A percentile compares a stretch with the other conserved stretches of the same genome.
Evolutionary conservation across 2,113 vertebrate species (phyloP).

Genomic region (Osmerus mordax): DNA sequence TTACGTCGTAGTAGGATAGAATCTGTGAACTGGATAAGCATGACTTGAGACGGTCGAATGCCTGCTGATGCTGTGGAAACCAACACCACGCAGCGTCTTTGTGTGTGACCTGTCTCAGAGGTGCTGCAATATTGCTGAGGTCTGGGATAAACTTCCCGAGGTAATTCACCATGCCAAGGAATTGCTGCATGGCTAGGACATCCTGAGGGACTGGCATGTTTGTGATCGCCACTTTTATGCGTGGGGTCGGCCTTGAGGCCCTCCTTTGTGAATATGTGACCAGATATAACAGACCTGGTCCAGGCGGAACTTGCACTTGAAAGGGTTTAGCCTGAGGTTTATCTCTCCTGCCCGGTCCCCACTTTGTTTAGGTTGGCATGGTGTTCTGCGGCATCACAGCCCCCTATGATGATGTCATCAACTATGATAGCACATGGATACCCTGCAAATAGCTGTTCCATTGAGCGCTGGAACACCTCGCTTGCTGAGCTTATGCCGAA

Average conservation of each 20-base stretch:
- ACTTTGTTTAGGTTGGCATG: neutral
- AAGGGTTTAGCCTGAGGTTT: neutral
- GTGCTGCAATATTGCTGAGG: neutral
- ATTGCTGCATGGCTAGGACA: conserved; percentile 13
- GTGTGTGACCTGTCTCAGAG: neutral
- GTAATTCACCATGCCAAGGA: conserved; percentile 30
- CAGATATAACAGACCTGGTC: conserved; percentile 7
- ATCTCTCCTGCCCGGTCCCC: neutral
- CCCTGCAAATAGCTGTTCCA: no score
- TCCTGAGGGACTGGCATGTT: conserved; percentile 6
- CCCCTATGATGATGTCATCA: no score
- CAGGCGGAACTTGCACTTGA: neutral
- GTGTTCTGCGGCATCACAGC: neutral
- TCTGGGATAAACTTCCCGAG: conserved; percentile 27
- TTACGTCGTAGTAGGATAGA: neutral
- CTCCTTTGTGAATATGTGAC: conserved; percentile 7
- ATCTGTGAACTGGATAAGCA: neutral
- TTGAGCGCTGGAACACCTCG: no score
- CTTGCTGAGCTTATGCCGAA: neutral
- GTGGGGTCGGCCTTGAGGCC: conserved; percentile 10
- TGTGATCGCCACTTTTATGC: conserved; percentile 16
- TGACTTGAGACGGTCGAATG: neutral
- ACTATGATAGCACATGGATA: no score
- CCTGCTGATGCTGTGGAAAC: neutral
- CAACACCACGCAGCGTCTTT: no score